These are phyloP conservation scores for Euplagia quadripunctaria DNA, from an alignment of 2,888 invertebrate species.

Conservation along the genomic window DNA sequence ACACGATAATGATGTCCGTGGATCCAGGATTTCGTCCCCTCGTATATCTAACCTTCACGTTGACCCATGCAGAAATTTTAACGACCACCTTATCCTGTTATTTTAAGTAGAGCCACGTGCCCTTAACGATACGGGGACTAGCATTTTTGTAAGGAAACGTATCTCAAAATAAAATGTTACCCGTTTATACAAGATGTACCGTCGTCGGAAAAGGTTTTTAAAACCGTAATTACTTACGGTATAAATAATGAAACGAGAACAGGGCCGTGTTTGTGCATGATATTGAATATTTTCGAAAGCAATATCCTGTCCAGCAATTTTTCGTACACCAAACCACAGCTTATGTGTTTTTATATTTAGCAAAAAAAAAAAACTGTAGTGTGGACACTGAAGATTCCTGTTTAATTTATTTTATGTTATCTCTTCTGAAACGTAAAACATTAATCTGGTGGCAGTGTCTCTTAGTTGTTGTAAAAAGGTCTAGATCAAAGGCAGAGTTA, in stretches of 20 bases:
- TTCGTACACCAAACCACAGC: slow-evolving; percentile 7
- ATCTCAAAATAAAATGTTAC: slow-evolving; percentile 31
- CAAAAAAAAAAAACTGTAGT: not conserved
- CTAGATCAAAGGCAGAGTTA: not conserved
- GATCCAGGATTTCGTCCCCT: slow-evolving; percentile 49
- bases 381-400: not conserved
- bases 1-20: slow-evolving; percentile 50
- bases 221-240: slow-evolving; percentile 23
- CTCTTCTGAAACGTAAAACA: not conserved
- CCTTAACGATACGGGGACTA: slow-evolving; percentile 40
- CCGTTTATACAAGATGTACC: slow-evolving; percentile 12
- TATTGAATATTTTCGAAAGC: slow-evolving; percentile 42
- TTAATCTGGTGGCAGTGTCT: not conserved
- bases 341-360: not conserved
- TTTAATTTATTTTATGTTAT: not conserved
- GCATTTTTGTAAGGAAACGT: slow-evolving; percentile 26
- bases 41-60: slow-evolving; percentile 40
- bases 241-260: slow-evolving; percentile 25
- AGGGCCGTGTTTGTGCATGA: slow-evolving; percentile 21
- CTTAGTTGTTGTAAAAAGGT: not conserved
- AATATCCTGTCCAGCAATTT: slow-evolving; percentile 29
- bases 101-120: slow-evolving; percentile 51
- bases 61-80: slow-evolving; percentile 60
- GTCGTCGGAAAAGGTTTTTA: slow-evolving; percentile 16
- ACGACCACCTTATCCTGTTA: slow-evolving; percentile 51